These are phyloP conservation scores for Dasysyrphus albostriatus DNA, from an alignment of 2,888 invertebrate genomes.

Conservation along the genomic window DNA sequence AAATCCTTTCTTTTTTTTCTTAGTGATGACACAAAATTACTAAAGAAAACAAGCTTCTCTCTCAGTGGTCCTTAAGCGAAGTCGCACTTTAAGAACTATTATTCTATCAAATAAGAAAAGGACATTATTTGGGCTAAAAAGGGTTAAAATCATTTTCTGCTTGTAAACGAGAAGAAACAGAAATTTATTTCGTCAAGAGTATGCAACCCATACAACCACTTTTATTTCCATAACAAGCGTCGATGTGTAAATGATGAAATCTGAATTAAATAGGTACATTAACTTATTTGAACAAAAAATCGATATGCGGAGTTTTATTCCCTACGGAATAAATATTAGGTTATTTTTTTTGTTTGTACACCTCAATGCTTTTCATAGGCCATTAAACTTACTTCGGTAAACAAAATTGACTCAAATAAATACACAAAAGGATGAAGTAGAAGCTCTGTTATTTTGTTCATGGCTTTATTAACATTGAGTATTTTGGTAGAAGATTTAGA, in stretches of 20 bases:
- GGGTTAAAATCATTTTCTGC: too few relatives aligned
- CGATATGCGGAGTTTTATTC: neutral
- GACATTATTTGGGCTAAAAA: too few relatives aligned
- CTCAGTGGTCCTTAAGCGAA: too few relatives aligned
- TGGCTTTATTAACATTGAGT: neutral
- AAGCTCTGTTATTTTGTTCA: neutral
- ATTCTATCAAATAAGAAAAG: too few relatives aligned
- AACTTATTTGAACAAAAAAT: constrained; percentile 24
- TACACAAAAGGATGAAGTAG: neutral
- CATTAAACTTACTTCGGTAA: constrained; percentile 10
- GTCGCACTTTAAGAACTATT: too few relatives aligned
- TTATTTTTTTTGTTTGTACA: constrained; percentile 5
- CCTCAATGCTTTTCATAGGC: constrained; percentile 19
- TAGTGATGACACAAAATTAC: too few relatives aligned
- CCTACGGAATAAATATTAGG: neutral
- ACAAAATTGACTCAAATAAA: neutral
- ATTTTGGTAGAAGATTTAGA: neutral
- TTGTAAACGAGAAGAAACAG: too few relatives aligned
- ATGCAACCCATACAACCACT: neutral
- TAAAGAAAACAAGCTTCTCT: too few relatives aligned
- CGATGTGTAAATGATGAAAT: constrained; percentile 12
- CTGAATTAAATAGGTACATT: neutral
- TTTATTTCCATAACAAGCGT: neutral
- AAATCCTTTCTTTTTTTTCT: too few relatives aligned
- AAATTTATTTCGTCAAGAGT: neutral